Evolutionary conservation across 2,888 invertebrate genomes (phyloP), one percentile per base, ranked within the genome.

Genomic region (Drosophila robusta): DNA sequence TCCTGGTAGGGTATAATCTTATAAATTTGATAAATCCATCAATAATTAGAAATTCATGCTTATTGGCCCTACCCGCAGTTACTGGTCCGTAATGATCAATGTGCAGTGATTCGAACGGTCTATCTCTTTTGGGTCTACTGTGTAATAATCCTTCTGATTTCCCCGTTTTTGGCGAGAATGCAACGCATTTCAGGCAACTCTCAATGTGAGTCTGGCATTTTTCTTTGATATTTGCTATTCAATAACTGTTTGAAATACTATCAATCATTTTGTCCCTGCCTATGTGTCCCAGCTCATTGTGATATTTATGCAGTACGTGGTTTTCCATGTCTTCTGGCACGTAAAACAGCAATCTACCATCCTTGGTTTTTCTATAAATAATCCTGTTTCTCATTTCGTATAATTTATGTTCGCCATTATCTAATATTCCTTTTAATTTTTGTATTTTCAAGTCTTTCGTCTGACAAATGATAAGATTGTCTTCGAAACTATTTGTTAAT

Each of bases 131-230:
- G n/a, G 1, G 16, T 39, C 26, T 26, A 26, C 45, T 45, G n/a
- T 26, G 4, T n/a, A 44, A 26, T n/a, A 44, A 44, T 26, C n/a
- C 26, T n/a, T 26, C 44, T 7, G n/a, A n/a, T 44, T 26, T 44
- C 6, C 26, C 24, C 3, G n/a, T 44, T 24, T n/a, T 26, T 5
- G 44, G 26, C 0, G 39, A 51, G n/a, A 26, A 51, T 3, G 29
- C 39, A 8, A 51, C 26, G 26, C 39, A 52, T 16, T 52, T 52
- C 1, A 52, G 18, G 16, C 41, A 52, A 8, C 41, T 41, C 2
- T 41, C 16, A 7, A 52, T 52, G 3, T 52, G 18, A 5, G 1
- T 11, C 8, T 11, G 22, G 18, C 34, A 34, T 4, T 45, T 45
- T 9, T 29, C 29, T 14, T 34, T 34, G 12, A n/a, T 4, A 36